phyloP scores from a whole-genome alignment of 2,888 invertebrate species.

The Callyntrura sp. region DNA sequence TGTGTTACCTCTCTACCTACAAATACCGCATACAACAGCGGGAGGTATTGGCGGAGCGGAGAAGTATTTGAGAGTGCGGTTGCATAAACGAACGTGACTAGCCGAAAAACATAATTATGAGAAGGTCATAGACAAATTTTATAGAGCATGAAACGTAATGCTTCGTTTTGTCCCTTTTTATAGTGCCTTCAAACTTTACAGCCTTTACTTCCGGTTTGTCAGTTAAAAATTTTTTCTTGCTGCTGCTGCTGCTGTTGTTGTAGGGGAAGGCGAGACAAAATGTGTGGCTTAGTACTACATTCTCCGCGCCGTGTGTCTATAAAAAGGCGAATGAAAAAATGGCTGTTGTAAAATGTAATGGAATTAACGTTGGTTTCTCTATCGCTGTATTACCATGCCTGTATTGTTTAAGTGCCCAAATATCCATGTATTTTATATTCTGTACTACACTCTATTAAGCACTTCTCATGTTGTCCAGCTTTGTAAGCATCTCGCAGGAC shows the following conservation, averaged over 20 bases:
- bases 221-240: background rate
- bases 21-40: too few species aligned
- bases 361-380: slow-evolving; percentile 53
- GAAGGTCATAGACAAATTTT: slow-evolving; percentile 35
- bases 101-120: background rate
- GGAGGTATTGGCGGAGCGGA: background rate
- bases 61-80: background rate
- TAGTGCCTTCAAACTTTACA: slow-evolving; percentile 71
- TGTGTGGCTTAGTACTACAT: too few species aligned
- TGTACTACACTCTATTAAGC: slow-evolving; percentile 30
- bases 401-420: slow-evolving; percentile 17
- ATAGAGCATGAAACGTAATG: slow-evolving; percentile 19
- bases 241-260: background rate
- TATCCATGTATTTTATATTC: slow-evolving; percentile 11
- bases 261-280: slow-evolving; percentile 4
- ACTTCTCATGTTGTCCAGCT: slow-evolving; percentile 5
- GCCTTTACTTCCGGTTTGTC: slow-evolving; percentile 48
- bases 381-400: slow-evolving; percentile 13
- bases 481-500: background rate
- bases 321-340: slow-evolving; percentile 34
- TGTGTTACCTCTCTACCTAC: background rate
- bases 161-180: slow-evolving; percentile 59
- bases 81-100: too few species aligned
- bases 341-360: slow-evolving; percentile 47
- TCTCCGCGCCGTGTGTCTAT: background rate